Evolutionary conservation across 2,797 vertebrate species (phyloP).

Genomic region (Acanthis flammea): DNA sequence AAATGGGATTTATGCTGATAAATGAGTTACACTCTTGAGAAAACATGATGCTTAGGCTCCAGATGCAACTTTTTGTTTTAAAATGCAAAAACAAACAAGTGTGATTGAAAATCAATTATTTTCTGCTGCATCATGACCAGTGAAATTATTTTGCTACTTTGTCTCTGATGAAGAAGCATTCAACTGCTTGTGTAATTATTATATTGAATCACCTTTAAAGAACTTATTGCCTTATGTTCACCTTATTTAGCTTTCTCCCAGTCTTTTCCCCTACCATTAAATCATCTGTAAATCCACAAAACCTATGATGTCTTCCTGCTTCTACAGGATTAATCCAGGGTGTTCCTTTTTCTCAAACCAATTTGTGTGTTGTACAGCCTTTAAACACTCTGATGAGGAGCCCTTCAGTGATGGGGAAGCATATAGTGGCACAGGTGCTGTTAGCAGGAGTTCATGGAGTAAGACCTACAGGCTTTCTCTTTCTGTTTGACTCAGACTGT

Average conservation of each 20-base stretch:
- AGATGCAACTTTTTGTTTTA: neutral
- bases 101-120: neutral
- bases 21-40: neutral
- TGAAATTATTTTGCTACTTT: neutral
- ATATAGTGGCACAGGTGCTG: conserved; percentile 82
- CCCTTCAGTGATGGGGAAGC: conserved; percentile 82
- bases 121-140: neutral
- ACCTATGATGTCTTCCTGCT: neutral
- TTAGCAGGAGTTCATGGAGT: conserved; percentile 58
- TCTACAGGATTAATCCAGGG: neutral
- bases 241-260: neutral
- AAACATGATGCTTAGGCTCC: neutral
- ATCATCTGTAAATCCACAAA: neutral
- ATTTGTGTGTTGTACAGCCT: conserved; percentile 78
- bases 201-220: neutral
- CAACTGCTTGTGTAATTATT: neutral
- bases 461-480: conserved; percentile 12
- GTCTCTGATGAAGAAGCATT: neutral
- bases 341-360: conserved; percentile 42
- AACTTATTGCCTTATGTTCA: neutral
- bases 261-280: neutral
- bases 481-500: neutral
- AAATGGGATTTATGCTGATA: neutral
- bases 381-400: conserved; percentile 81
- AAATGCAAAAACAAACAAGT: neutral